Evolutionary conservation across 2,113 vertebrate genomes (phyloP).

Genomic region (Vireo altiloquus): DNA sequence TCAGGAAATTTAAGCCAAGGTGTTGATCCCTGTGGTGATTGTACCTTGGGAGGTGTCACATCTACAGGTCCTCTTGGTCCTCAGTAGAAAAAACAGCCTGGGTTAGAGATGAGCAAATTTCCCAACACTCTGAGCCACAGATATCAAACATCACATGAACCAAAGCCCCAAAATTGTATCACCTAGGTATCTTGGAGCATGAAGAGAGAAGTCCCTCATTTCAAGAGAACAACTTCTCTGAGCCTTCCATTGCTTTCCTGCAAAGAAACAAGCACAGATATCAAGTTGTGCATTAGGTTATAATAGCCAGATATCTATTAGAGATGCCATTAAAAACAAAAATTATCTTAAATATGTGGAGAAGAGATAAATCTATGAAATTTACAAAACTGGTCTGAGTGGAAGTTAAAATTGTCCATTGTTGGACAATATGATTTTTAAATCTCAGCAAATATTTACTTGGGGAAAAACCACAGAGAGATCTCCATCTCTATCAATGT

Average conservation of each 20-base stretch:
- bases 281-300: background rate
- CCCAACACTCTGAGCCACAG: background rate
- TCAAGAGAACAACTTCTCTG: background rate
- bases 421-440: background rate
- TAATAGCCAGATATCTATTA: background rate
- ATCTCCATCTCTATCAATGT: background rate
- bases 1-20: background rate
- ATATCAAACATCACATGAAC: background rate
- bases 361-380: background rate
- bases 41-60: background rate
- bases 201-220: background rate
- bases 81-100: background rate
- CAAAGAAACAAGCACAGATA: background rate
- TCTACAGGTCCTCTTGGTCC: background rate
- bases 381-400: background rate
- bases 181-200: rapidly evolving
- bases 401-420: background rate
- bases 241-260: background rate
- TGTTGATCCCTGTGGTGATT: background rate
- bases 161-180: rapidly evolving
- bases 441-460: conserved; percentile 24
- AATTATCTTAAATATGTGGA: background rate
- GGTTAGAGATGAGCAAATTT: background rate
- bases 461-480: background rate
- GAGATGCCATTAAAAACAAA: background rate